Percentiles rank a stretch among this genome's conserved stretches.
These are phyloP conservation scores for Synaphobranchus kaupii DNA, from an alignment of 2,797 vertebrate genomes.

Conservation along the genomic window DNA sequence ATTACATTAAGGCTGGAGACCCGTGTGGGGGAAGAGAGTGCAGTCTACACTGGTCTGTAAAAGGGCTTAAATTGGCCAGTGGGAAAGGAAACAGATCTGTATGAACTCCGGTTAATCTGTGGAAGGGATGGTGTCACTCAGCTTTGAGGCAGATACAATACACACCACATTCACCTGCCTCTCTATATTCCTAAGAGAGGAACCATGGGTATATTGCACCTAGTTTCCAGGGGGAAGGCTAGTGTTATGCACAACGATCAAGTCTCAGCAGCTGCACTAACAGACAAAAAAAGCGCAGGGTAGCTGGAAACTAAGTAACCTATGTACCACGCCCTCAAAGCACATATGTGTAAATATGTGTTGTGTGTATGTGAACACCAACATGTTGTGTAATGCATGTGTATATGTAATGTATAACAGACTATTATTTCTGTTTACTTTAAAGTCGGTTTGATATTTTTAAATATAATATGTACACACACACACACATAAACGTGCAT, in stretches of 20 bases:
- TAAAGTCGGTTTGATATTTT: not conserved
- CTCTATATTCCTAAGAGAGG: too few species aligned
- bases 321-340: not conserved
- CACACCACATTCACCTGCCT: not conserved
- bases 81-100: not conserved
- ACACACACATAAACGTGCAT: conserved; percentile 4
- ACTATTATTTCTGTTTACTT: not conserved
- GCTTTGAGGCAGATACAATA: not conserved
- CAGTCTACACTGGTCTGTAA: not conserved
- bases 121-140: not conserved
- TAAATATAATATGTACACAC: not conserved
- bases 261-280: not conserved
- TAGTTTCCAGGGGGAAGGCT: not conserved
- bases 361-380: not conserved
- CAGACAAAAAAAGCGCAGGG: not conserved
- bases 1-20: conserved; percentile 11
- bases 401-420: not conserved
- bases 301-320: not conserved
- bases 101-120: not conserved
- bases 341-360: not conserved
- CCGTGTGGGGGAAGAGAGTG: not conserved
- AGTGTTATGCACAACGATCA: not conserved
- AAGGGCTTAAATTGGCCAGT: not conserved
- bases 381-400: not conserved
- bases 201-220: not conserved